Evolutionary conservation across 2,888 invertebrate species (phyloP).

Genomic region (Lysandra coridon): DNA sequence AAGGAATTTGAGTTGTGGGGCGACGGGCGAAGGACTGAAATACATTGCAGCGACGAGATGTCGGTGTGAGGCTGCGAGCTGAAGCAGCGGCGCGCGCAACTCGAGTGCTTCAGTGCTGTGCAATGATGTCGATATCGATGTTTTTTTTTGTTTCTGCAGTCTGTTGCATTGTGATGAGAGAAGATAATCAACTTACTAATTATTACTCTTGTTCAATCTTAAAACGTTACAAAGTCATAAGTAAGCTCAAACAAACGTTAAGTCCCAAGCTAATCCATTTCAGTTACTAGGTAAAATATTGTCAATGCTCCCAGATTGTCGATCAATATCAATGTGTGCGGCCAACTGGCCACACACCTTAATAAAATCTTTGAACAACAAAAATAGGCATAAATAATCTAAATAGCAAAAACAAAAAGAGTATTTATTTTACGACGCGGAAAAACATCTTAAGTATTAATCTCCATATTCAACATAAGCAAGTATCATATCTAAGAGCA

Average conservation of each 20-base stretch:
- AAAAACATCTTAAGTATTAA: background rate
- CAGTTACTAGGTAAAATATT: too few relatives aligned
- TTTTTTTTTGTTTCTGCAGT: background rate
- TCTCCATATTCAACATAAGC: background rate
- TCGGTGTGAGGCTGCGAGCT: slow-evolving; percentile 57
- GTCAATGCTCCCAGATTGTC: too few relatives aligned
- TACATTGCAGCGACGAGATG: slow-evolving; percentile 51
- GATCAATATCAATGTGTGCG: background rate
- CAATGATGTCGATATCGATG: slow-evolving; percentile 39
- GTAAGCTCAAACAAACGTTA: background rate
- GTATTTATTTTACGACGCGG: background rate
- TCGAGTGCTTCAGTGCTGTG: slow-evolving; percentile 54
- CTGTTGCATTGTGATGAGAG: background rate
- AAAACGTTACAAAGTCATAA: background rate
- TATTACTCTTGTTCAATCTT: background rate
- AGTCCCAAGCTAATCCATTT: background rate
- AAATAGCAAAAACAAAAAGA: background rate
- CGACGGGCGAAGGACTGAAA: slow-evolving; percentile 44
- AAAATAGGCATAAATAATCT: background rate
- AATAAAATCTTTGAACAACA: background rate
- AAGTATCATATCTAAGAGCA: background rate
- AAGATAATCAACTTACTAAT: background rate
- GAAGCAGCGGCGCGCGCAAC: slow-evolving; percentile 69
- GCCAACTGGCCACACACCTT: background rate
- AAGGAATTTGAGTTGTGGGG: slow-evolving; percentile 43